Evolutionary conservation across 2,888 invertebrate species (phyloP).

Genomic region (Drosophila subquinaria): DNA sequence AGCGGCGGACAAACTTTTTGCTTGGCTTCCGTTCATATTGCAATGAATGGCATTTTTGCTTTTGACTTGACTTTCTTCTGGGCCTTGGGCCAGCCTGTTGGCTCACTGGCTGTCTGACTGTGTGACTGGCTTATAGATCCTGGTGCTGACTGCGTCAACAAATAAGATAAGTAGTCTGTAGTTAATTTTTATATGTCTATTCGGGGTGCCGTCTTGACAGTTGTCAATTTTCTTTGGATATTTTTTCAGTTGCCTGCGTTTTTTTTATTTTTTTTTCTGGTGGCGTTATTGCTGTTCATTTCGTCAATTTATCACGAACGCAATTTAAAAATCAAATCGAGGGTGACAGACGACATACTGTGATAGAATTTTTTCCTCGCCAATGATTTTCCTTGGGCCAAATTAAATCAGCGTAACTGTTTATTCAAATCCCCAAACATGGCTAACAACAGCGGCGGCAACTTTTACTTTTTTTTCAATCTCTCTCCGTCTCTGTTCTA

Average conservation of each 20-base stretch:
- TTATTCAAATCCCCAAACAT: slow-evolving; percentile 84
- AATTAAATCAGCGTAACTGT: slow-evolving; percentile 85
- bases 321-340: slow-evolving; percentile 83
- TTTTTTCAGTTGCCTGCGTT: slow-evolving; percentile 9
- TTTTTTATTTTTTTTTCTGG: slow-evolving; percentile 22
- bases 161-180: slow-evolving; percentile 82
- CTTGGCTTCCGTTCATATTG: slow-evolving; percentile 56
- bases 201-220: slow-evolving; percentile 68
- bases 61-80: slow-evolving; percentile 4
- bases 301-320: slow-evolving; percentile 84
- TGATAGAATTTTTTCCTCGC: slow-evolving; percentile 73
- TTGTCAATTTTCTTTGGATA: slow-evolving; percentile 73
- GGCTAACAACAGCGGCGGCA: slow-evolving; percentile 62
- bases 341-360: slow-evolving; percentile 83
- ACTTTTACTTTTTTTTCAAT: slow-evolving; percentile 56
- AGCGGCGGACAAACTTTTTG: slow-evolving; percentile 56
- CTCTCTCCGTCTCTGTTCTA: slow-evolving; percentile 10
- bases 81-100: slow-evolving; percentile 12
- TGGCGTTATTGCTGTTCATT: slow-evolving; percentile 79
- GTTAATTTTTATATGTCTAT: slow-evolving; percentile 82
- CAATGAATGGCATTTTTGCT: slow-evolving; percentile 29
- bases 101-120: slow-evolving; percentile 14
- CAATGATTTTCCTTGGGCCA: slow-evolving; percentile 52
- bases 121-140: slow-evolving; percentile 26
- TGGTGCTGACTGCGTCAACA: slow-evolving; percentile 63